Conservation (phyloP, 2,888 invertebrate species). For the Hoplodrina blanda region DNA sequence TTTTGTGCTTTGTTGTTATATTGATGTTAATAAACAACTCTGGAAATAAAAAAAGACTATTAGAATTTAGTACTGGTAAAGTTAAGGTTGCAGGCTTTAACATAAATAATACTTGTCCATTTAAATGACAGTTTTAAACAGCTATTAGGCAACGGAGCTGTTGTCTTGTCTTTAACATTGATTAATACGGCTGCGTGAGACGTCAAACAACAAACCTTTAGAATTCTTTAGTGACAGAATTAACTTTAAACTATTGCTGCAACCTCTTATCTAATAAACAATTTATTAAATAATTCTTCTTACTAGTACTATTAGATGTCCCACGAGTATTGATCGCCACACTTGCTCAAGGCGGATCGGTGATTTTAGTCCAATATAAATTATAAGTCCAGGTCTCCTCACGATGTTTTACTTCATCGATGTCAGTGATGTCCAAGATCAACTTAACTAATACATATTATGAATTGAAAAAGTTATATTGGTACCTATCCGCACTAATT, state of each 20-base stretch:
- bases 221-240: conserved; percentile 33
- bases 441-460: too few species aligned
- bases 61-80: background rate
- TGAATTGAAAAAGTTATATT: too few species aligned
- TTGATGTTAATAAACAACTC: conserved; percentile 18
- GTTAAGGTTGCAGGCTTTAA: background rate
- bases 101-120: conserved; percentile 24
- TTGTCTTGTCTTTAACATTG: conserved; percentile 20
- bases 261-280: conserved; percentile 11
- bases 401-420: too few species aligned
- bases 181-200: conserved; percentile 36
- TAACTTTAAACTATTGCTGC: background rate
- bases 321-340: too few species aligned
- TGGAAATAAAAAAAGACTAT: background rate
- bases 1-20: conserved; percentile 26
- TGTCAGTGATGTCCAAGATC: too few species aligned
- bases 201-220: conserved; percentile 50
- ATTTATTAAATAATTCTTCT: conserved; percentile 7
- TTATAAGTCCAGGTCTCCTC: too few species aligned
- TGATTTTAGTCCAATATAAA: too few species aligned
- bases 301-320: background rate
- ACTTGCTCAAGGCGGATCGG: too few species aligned
- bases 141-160: conserved; percentile 27
- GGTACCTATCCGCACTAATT: too few species aligned
- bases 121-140: conserved; percentile 18